Base-by-base conservation (phyloP, 1,140 invertebrate genomes). In the Heterodera carotae region DNA sequence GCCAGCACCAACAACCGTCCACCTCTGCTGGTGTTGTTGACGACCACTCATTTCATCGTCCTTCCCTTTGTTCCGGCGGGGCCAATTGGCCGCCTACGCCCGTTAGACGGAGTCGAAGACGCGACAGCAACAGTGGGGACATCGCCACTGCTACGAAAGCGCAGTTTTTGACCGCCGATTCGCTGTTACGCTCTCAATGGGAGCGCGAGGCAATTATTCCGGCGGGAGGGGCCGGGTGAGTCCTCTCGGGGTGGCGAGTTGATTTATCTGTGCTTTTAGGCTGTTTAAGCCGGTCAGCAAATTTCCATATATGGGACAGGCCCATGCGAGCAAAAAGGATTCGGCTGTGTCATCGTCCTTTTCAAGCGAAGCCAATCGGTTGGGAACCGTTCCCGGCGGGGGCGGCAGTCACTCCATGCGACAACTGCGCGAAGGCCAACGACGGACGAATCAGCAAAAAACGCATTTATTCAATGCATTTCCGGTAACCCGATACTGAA, bases 321-420 rank as follows among this genome's bases (percentile, higher is more conserved):
- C 80, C 15, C 77, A 59, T 25, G 48, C 80, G 12, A 78, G 73
- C 29, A 81, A 81, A 60, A 81, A 81, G 66, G 81, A 83, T 48
- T 81, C 80, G n/a, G 76, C 80, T 8, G 80, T 84, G 27, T 81
- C 80, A 34, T 81, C 80, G 8, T 69, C 82, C 12, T 82, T 81
- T 39, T 81, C 80, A 25, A 84, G 69, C 22, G 80, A 81, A 25
- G 78, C 80, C 25, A 79, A 79, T 33, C 59, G 59, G 18, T 18
- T 12, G 5, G 48, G 12, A 18, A 25, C 7, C n/a, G 69, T 71
- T 10, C 29, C 27, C 34, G 59, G 39, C 25, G 59, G 39, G 18
- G 72, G 36, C 5, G 27, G 39, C 7, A 62, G 31, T n/a, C 59
- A 59, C 29, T 74, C 72, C 22, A 29, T 74, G 27, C 33, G 56